Evolutionary conservation across 2,797 vertebrate genomes (phyloP).

Genomic region (Lacerta viridis): DNA sequence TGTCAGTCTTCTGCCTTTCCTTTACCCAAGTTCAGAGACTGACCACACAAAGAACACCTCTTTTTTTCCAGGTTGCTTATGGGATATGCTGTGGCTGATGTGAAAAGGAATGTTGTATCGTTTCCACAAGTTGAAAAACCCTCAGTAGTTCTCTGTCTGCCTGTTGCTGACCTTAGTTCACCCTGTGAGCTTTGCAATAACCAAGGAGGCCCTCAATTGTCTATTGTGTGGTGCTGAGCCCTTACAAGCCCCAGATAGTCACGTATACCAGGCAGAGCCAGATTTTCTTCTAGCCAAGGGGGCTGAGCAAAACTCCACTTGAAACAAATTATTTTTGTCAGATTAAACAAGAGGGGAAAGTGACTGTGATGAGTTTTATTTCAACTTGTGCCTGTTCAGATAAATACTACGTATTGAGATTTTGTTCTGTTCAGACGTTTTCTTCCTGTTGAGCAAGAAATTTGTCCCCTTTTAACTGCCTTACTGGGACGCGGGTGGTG

Average conservation of each 20-base stretch:
- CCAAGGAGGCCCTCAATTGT: constrained; percentile 57
- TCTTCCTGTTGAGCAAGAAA: accelerated
- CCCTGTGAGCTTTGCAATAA: not conserved
- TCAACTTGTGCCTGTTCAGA: constrained; percentile 16
- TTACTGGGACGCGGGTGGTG: no score
- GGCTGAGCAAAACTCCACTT: not conserved
- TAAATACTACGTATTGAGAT: not conserved
- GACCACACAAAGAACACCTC: not conserved
- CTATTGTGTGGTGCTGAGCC: constrained; percentile 64
- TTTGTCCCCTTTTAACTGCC: accelerated
- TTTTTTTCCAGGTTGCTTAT: not conserved
- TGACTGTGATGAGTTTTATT: constrained; percentile 8
- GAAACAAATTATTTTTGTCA: constrained; percentile 24
- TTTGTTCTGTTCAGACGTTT: accelerated
- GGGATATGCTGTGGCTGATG: not conserved
- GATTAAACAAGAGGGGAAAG: constrained; percentile 32
- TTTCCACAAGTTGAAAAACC: not conserved
- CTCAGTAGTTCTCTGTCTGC: constrained; percentile 33
- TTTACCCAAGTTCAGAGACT: not conserved
- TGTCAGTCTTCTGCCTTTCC: not conserved
- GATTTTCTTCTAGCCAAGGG: constrained; percentile 31
- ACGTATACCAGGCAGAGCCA: constrained; percentile 47
- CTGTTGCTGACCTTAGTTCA: constrained; percentile 64
- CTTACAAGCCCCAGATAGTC: not conserved
- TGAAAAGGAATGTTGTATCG: constrained; percentile 30